Percentiles rank a stretch among this genome's conserved stretches.
These are phyloP conservation scores for Semicossyphus pulcher DNA, from an alignment of 2,113 vertebrate species.

Conservation along the genomic window DNA sequence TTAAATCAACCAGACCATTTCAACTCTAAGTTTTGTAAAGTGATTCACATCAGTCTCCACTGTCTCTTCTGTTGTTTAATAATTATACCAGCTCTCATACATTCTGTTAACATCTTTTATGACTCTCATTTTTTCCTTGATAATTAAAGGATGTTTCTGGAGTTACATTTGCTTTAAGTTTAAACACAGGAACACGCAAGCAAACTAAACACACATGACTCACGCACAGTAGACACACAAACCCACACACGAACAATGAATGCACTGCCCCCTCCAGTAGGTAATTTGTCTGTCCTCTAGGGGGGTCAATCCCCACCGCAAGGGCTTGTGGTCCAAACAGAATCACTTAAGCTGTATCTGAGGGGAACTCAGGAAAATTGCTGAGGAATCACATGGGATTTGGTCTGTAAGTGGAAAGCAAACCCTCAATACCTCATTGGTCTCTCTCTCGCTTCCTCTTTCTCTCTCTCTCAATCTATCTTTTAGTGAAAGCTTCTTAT, in stretches of 20 bases:
- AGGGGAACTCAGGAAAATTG: conserved; percentile 45
- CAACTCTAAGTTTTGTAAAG: no score
- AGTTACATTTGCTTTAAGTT: no score
- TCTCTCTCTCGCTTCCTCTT: neutral
- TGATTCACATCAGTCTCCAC: neutral
- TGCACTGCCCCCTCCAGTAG: neutral
- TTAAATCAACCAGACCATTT: no score
- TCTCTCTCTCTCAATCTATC: neutral
- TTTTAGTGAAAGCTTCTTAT: neutral
- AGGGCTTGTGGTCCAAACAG: conserved; percentile 42
- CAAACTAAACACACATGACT: neutral
- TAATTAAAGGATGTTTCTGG: neutral
- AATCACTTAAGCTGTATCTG: conserved; percentile 47
- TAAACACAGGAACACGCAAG: neutral
- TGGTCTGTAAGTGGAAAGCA: conserved; percentile 48
- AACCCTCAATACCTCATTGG: conserved; percentile 19
- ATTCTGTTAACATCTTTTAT: neutral
- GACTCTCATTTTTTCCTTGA: neutral
- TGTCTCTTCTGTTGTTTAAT: neutral
- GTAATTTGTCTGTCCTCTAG: conserved; percentile 21
- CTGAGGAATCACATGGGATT: conserved; percentile 44
- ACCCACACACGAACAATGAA: neutral
- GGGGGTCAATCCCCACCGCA: conserved; percentile 14
- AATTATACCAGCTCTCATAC: no score
- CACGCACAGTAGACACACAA: neutral